phyloP scores from a whole-genome alignment of 2,888 invertebrate genomes.

The Ennomos quercinarius region DNA sequence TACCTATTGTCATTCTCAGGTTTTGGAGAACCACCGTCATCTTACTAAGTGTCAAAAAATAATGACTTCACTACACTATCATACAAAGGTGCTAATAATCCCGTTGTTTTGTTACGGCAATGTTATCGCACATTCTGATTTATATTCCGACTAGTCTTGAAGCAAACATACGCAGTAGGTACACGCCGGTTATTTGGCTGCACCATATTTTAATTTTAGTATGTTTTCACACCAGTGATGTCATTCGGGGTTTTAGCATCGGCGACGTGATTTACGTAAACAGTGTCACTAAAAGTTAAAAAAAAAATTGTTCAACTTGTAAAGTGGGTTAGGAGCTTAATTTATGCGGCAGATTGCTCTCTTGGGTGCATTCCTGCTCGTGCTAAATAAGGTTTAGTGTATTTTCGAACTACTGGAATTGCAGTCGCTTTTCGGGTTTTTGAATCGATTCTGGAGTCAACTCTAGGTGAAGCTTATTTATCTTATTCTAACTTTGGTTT shows the following conservation, averaged over 20 bases:
- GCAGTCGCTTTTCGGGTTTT: background rate
- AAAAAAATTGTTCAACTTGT: constrained; percentile 34
- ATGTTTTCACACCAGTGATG: constrained; percentile 50
- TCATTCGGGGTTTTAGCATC: constrained; percentile 46
- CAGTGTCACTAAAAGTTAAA: constrained; percentile 35
- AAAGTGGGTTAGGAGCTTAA: constrained; percentile 43
- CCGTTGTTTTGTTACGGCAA: constrained; percentile 6
- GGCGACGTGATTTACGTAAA: constrained; percentile 24
- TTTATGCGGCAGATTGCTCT: constrained; percentile 35
- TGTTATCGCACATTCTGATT: constrained; percentile 28
- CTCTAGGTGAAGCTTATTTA: no score
- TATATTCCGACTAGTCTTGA: constrained; percentile 31
- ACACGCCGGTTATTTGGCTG: constrained; percentile 40
- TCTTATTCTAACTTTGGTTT: no score
- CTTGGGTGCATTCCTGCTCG: constrained; percentile 10
- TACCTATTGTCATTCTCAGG: no score
- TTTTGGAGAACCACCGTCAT: no score
- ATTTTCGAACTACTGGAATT: background rate
- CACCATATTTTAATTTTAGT: constrained; percentile 51
- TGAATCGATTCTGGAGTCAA: no score
- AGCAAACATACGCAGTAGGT: constrained; percentile 37
- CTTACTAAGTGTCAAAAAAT: no score
- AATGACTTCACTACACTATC: no score
- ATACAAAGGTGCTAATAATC: constrained; percentile 11
- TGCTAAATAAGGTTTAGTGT: constrained; percentile 15